Base-by-base conservation (phyloP, 2,888 invertebrate genomes). In the Ennomos fuscantarius region DNA sequence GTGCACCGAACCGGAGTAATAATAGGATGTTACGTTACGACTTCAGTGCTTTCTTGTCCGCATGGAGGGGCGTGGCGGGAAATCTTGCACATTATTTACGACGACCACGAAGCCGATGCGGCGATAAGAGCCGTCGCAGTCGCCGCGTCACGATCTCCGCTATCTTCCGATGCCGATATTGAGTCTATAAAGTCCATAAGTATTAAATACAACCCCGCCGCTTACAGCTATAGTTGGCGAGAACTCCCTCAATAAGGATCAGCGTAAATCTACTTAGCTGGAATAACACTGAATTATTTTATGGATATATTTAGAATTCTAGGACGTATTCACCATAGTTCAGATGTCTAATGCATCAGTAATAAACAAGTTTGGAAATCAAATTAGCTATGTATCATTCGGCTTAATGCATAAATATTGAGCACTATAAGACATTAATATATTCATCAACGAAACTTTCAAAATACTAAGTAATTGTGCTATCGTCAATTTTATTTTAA, bases 1-100 rank as follows among this genome's bases (percentile, higher is more conserved):
- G 24, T 24, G 24, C 24, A 5, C 24, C 6, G 24, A 6, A 5
- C 24, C 24, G 24, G 2, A 24, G 24, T 24, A 24, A 24, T 24
- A 24, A 24, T 24, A 24, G 24, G 24, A 24, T 24, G 24, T 6
- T 24, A 24, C 24, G 33, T 32, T n/a, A 11, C 67, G 42, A 71
- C 84, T 86, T 79, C 80, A 86, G 66, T 70, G 64, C 63, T 78
- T 76, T 73, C 73, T 84, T 83, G 87, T 81, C 80, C 68, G 57
- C 50, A 13, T 51, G 62, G 63, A 80, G 86, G 84, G 90, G 91
- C 90, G 91, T 88, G 89, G 82, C 89, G 87, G 89, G 88, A 89
- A 91, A 90, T 90, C 87, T 89, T 89, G 89, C 88, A 84, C 89
- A 89, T 90, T 91, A 92, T 92, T 90, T 92, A 92, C 91, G 89